Conservation (phyloP, 35 echinoderm and acorn worm genomes). For the Diadema setosum region DNA sequence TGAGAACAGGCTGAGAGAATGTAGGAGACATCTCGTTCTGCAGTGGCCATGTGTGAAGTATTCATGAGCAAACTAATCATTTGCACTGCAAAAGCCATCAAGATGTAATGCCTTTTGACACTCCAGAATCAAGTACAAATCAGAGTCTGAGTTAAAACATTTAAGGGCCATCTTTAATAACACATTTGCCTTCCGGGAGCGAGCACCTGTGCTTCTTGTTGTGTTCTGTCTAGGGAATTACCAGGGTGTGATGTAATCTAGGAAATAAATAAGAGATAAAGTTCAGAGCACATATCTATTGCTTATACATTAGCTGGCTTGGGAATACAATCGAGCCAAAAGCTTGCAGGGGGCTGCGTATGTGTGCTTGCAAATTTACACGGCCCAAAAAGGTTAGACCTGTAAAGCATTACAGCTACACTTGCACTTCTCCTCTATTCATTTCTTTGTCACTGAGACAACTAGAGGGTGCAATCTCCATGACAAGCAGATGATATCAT, state of each 20-base stretch:
- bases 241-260: neutral
- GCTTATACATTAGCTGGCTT: too few species aligned
- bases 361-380: too few species aligned
- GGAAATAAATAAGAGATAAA: neutral
- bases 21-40: too few species aligned
- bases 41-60: neutral
- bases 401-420: too few species aligned
- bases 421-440: too few species aligned
- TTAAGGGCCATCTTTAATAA: neutral
- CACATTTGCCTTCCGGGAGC: neutral
- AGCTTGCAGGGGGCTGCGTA: too few species aligned
- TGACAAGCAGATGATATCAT: too few species aligned
- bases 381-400: too few species aligned
- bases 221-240: neutral
- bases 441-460: too few species aligned
- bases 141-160: neutral
- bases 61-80: neutral
- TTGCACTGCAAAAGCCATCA: constrained; percentile 1
- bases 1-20: too few species aligned
- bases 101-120: neutral
- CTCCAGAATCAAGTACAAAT: neutral
- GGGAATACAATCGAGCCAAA: too few species aligned
- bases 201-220: constrained; percentile 9
- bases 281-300: neutral
- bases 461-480: too few species aligned